Percentiles rank a stretch among this genome's conserved stretches.
Conservation (phyloP, 2,888 invertebrate species). For the Microplitis manilae region DNA sequence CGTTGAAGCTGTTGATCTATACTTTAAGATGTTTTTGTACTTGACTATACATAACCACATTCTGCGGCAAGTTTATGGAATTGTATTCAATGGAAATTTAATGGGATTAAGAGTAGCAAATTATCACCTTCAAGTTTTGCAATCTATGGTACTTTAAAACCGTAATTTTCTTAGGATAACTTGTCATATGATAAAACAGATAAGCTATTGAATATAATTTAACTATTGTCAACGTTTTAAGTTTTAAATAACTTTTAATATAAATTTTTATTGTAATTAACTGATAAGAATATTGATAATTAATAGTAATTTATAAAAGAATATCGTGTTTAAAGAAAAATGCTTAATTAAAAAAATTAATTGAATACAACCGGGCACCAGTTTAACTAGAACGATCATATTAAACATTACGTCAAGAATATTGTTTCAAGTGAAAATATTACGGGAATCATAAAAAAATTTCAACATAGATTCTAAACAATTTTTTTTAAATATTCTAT, state of each 20-base stretch:
- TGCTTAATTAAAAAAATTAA: too few species aligned
- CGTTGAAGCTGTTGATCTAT: slow-evolving; percentile 2
- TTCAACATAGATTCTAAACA: background rate
- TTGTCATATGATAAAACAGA: background rate
- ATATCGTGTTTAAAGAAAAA: too few species aligned
- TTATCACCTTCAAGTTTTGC: background rate
- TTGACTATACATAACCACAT: background rate
- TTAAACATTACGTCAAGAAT: background rate
- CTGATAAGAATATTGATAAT: too few species aligned
- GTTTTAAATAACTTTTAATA: too few species aligned
- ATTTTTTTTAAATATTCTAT: background rate
- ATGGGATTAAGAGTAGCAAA: background rate
- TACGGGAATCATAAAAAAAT: background rate
- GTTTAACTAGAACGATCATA: too few species aligned
- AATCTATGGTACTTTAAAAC: background rate
- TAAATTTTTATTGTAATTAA: too few species aligned
- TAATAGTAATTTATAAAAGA: too few species aligned
- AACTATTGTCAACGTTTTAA: background rate
- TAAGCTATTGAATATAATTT: background rate
- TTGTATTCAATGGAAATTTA: background rate
- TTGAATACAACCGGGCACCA: too few species aligned
- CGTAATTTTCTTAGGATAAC: background rate
- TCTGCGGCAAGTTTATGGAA: background rate
- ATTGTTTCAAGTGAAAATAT: background rate
- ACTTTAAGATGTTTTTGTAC: slow-evolving; percentile 1